Base-by-base conservation (phyloP, 2,113 vertebrate species). In the Phylloscopus trochiloides region DNA sequence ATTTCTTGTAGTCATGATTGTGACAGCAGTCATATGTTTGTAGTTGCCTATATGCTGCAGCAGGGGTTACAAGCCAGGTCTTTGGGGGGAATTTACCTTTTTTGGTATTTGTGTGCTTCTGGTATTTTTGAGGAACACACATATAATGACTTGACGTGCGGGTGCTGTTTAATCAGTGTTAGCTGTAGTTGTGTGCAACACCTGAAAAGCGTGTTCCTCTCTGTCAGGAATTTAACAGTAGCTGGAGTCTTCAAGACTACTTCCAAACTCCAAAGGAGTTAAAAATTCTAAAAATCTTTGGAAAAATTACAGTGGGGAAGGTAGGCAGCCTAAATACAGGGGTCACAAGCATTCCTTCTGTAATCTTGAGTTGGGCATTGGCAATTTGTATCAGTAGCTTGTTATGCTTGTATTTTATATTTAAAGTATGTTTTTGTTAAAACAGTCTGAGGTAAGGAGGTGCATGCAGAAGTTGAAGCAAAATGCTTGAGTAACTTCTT, bases 141-240 rank as follows among this genome's bases (percentile, higher is more conserved):
- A 21, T 0, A 1, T 47, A 43, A 21, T 29, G 24, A 18, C 7
- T 8, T 51, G 8, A 13, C 9, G 11, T 28, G 5, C 36, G 16
- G 42, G 42, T 12, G 5, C 26, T 24, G 2, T 50, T 83, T 71
- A 58, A 28, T 51, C 18, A 6, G 7, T 31, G 31, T 43, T 86
- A 61, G 40, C 11, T 81, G 26, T 59, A 59, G 43, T 36, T 71
- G 14, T 50, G 8, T 74, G 57, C 7, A 6, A 63, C 9, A 9
- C 25, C 16, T 29, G 52, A 77, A 89, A 28, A 71, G 6, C 6
- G 4, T 36, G 10, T 42, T 77, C 40, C 18, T 90, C 6, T 76
- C 17, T 63, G 17, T 55, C 7, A 52, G 29, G 51, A 50, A 18
- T 28, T 72, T 71, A 38, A 31, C 28, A 25, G 17, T 50, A 71